Evolutionary conservation across 1,140 invertebrate genomes (phyloP).

Genomic region (Hyles euphorbiae): DNA sequence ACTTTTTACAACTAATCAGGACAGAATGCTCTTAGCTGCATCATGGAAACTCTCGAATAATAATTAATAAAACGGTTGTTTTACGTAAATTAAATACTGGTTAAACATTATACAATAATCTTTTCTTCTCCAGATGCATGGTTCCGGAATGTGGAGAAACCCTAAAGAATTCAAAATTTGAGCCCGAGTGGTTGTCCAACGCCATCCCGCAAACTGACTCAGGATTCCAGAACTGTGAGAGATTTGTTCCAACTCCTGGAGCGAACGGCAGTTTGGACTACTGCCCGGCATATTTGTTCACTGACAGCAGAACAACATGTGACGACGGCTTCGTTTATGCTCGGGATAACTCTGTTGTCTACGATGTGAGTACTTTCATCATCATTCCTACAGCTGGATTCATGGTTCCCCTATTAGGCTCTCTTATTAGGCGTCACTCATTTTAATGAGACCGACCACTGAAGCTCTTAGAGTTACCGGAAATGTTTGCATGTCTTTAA

Average conservation of each 20-base stretch:
- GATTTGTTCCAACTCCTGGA: slow-evolving; percentile 26
- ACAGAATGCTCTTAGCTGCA: too few relatives aligned
- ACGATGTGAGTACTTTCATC: slow-evolving; percentile 47
- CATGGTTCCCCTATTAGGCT: too few relatives aligned
- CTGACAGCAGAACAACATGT: slow-evolving; percentile 15
- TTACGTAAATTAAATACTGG: too few relatives aligned
- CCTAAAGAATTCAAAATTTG: slow-evolving; percentile 20
- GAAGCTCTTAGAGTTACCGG: too few relatives aligned
- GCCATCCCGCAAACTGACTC: slow-evolving; percentile 43
- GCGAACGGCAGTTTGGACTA: slow-evolving; percentile 32
- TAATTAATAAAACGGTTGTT: too few relatives aligned
- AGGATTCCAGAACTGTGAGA: slow-evolving; percentile 39
- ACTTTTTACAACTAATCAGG: too few relatives aligned
- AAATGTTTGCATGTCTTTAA: too few relatives aligned
- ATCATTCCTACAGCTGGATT: too few relatives aligned
- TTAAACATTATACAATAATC: background rate
- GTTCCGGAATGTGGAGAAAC: slow-evolving; percentile 57
- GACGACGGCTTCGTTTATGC: slow-evolving; percentile 58
- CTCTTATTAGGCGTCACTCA: too few relatives aligned
- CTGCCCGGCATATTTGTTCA: slow-evolving; percentile 45
- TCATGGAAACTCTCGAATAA: too few relatives aligned
- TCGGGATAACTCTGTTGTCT: slow-evolving; percentile 54
- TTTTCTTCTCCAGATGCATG: slow-evolving; percentile 40
- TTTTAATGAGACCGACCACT: too few relatives aligned
- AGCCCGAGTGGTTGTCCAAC: slow-evolving; percentile 47